Conservation (phyloP, 2,797 vertebrate genomes). For the Pipistrellus kuhlii region DNA sequence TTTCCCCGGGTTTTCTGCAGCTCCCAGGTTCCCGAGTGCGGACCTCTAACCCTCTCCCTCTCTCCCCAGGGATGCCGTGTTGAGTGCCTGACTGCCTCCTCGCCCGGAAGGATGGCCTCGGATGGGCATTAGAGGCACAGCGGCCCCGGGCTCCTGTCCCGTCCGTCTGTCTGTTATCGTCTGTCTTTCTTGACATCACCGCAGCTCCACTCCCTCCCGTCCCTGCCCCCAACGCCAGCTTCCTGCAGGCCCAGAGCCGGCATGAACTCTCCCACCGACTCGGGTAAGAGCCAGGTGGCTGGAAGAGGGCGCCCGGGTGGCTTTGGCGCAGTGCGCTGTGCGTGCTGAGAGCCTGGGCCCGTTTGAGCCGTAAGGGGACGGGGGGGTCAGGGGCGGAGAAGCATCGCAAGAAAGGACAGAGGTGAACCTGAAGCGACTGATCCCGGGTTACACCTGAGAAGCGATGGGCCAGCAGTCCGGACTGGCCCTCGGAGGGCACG, state of each 20-base stretch:
- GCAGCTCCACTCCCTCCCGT: constrained; percentile 77
- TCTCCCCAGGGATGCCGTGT: constrained; percentile 80
- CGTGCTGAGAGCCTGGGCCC: neutral
- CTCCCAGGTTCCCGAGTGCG: constrained; percentile 43
- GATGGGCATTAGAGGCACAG: constrained; percentile 78
- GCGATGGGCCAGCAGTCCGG: neutral
- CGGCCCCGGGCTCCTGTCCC: constrained; percentile 81
- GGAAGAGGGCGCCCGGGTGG: constrained; percentile 56
- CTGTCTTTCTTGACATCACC: constrained; percentile 80
- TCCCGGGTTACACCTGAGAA: neutral
- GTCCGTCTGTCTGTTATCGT: constrained; percentile 81
- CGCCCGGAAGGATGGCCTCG: constrained; percentile 78
- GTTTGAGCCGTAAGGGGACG: neutral
- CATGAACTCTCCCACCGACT: constrained; percentile 86
- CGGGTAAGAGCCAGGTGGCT: constrained; percentile 81
- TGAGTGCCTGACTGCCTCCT: constrained; percentile 83
- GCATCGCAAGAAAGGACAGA: neutral
- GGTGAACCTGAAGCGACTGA: neutral
- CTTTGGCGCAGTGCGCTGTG: neutral
- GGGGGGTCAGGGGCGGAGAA: constrained; percentile 2
- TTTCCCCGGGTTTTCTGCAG: neutral
- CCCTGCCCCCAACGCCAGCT: constrained; percentile 81
- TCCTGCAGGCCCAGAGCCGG: constrained; percentile 81
- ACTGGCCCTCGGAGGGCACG: neutral
- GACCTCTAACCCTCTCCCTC: constrained; percentile 67